Evolutionary conservation across 1,140 invertebrate species (phyloP).

Genomic region (Aphis gossypii): DNA sequence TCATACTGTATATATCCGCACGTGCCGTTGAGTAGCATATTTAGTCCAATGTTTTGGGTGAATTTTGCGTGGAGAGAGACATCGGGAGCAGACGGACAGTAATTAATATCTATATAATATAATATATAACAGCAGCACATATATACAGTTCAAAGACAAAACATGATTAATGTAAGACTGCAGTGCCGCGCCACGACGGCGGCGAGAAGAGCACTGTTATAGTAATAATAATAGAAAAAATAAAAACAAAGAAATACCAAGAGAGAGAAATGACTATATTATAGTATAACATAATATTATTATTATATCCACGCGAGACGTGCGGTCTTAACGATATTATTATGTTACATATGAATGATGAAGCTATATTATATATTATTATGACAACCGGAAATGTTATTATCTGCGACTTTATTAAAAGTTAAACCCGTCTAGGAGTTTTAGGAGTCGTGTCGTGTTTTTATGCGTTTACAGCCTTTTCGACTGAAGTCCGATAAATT

Average conservation of each 20-base stretch:
- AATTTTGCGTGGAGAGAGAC: background rate
- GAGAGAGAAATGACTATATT: background rate
- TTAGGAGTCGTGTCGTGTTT: background rate
- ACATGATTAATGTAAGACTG: background rate
- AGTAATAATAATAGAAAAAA: background rate
- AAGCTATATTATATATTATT: constrained; percentile 5
- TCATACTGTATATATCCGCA: background rate
- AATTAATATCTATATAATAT: constrained; percentile 1
- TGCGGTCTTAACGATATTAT: constrained; percentile 8
- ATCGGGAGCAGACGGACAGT: background rate
- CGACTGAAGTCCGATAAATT: background rate
- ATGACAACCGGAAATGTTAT: constrained; percentile 43
- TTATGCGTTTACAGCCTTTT: background rate
- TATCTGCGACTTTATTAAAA: constrained; percentile 29
- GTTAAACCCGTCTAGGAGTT: constrained; percentile 3
- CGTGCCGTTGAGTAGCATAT: background rate
- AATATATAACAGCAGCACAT: background rate
- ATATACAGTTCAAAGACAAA: background rate
- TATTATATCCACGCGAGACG: background rate
- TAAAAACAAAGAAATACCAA: background rate
- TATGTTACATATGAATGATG: background rate
- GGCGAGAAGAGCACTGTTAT: background rate
- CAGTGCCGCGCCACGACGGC: background rate
- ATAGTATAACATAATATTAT: background rate
- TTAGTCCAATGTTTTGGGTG: background rate